A percentile compares a stretch with the other conserved stretches of the same genome.
These are phyloP conservation scores for Toxostoma redivivum DNA, from an alignment of 2,113 vertebrate genomes.

Conservation along the genomic window DNA sequence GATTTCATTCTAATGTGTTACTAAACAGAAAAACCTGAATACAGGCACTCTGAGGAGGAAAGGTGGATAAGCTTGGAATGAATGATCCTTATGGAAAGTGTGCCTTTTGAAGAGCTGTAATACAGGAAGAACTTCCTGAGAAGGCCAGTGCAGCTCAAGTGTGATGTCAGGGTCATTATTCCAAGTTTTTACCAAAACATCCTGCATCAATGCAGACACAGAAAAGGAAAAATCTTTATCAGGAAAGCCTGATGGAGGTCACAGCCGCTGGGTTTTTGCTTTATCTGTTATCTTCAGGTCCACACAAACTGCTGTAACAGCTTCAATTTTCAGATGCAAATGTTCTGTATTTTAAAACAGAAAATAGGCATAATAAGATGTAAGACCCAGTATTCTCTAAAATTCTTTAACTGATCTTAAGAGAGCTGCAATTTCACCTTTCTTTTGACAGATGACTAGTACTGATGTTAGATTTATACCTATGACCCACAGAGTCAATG, in stretches of 20 bases:
- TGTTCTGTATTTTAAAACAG: background rate
- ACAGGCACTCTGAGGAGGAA: background rate
- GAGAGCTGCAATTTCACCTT: background rate
- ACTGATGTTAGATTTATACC: background rate
- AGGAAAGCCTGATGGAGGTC: background rate
- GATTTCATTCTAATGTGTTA: background rate
- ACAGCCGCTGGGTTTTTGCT: background rate
- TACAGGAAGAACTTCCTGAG: slow-evolving; percentile 34
- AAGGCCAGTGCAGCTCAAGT: background rate
- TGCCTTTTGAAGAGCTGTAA: background rate
- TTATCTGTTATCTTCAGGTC: background rate
- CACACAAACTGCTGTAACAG: background rate
- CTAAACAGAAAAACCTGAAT: background rate
- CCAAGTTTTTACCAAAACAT: slow-evolving; percentile 37
- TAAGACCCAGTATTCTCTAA: background rate
- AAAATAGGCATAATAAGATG: background rate
- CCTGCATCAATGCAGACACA: background rate
- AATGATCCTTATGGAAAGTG: background rate
- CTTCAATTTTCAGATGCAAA: background rate
- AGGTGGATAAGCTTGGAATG: background rate
- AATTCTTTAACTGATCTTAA: background rate
- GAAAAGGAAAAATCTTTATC: background rate
- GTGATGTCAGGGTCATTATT: slow-evolving; percentile 1
- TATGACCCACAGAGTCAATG: background rate
- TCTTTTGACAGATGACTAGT: background rate